A percentile compares a stretch with the other conserved stretches of the same genome.
These are phyloP conservation scores for Malurus melanocephalus DNA, from an alignment of 2,113 vertebrate genomes.

Conservation along the genomic window DNA sequence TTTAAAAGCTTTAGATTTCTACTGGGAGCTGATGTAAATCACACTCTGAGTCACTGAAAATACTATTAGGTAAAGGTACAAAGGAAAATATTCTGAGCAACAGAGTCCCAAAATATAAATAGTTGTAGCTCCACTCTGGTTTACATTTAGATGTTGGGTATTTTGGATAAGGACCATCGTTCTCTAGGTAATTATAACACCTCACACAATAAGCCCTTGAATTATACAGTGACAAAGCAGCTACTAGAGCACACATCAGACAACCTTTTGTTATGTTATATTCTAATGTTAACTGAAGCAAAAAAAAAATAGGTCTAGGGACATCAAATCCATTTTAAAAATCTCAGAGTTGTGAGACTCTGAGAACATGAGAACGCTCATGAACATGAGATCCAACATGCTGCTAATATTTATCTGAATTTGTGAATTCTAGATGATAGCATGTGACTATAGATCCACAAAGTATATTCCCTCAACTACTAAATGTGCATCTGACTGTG, in stretches of 20 bases:
- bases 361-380: no score
- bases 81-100: not conserved
- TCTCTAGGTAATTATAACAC: not conserved
- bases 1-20: not conserved
- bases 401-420: not conserved
- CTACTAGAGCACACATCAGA: not conserved
- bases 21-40: not conserved
- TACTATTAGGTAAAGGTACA: not conserved
- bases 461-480: not conserved
- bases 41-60: not conserved
- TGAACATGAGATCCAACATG: not conserved
- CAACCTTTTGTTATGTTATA: not conserved
- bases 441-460: not conserved
- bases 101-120: not conserved
- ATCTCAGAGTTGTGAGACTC: not conserved
- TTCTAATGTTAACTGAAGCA: not conserved
- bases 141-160: not conserved
- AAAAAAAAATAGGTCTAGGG: not conserved
- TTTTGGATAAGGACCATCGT: not conserved
- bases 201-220: not conserved
- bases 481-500: not conserved
- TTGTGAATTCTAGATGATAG: not conserved
- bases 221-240: not conserved
- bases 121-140: not conserved
- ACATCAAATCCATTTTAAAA: not conserved